Evolutionary conservation across 1,140 invertebrate genomes (phyloP), one percentile per base, ranked within the genome.

Genomic region (Camponotus floridanus): DNA sequence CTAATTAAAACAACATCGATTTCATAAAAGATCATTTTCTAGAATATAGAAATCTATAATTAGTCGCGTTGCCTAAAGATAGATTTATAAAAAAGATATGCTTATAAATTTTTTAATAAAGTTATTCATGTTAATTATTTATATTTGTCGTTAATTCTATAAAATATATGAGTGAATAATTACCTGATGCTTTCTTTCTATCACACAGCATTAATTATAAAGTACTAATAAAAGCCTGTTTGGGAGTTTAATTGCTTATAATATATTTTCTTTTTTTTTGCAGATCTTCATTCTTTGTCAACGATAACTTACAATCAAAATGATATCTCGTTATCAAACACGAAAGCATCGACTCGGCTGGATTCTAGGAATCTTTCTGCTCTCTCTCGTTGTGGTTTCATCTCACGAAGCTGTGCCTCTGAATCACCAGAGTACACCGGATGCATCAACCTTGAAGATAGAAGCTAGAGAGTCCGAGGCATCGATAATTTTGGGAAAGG

Each of bases 381-480:
- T 80, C 8, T 61, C 9, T 21, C 6, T 81, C 21, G 15, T 9
- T 7, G 26, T 62, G 39, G 65, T 70, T 1, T 67, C 55, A 26
- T 81, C 65, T 3, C 76, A 71, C 8, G 51, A 81, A 81, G 8
- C 1, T 31, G 15, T 81, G 33, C 8, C 76, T 6, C 21, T 65
- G 7, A 87, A 70, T 85, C 64, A 76, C 36, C 81, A 85, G 5
- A 59, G 68, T 36, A 68, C 70, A n/a, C 84, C 76, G 55, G 80
- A 45, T 26, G 42, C 64, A 5, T 85, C 86, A 26, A 86, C 84
- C 15, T 59, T 91, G 18, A 90, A 88, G 61, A 64, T 92, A 64
- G 91, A 92, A 26, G 85, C 89, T 0, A 88, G 79, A 85, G 62
- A 86, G 31, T 67, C 85, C 31, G 86, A 85, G 18, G 79, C 79